These are phyloP conservation scores for Acinonyx jubatus DNA, from an alignment of 2,113 vertebrate genomes.

Conservation along the genomic window DNA sequence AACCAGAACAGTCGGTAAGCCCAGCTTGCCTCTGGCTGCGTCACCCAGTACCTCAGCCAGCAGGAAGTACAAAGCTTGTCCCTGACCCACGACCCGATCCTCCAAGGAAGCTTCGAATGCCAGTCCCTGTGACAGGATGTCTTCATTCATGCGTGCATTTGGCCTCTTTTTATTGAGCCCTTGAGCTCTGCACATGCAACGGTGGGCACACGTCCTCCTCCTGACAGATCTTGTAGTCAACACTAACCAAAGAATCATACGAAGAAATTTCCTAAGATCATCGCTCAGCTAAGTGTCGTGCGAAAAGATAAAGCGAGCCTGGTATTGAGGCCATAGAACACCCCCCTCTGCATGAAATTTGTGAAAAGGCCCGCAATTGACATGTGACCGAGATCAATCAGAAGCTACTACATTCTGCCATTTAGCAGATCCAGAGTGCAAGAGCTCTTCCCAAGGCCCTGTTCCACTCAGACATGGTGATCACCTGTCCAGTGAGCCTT, in stretches of 20 bases:
- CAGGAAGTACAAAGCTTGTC: neutral
- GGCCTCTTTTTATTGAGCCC: neutral
- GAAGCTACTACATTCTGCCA: neutral
- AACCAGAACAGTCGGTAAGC: neutral
- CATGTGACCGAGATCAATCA: neutral
- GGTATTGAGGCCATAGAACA: neutral
- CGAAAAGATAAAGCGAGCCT: neutral
- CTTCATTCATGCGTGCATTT: neutral
- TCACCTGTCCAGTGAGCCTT: neutral
- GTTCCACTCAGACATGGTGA: neutral
- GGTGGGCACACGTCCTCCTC: neutral
- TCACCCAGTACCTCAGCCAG: neutral
- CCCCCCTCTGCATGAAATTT: neutral
- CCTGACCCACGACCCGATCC: accelerated
- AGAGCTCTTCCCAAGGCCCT: neutral
- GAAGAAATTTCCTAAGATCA: neutral
- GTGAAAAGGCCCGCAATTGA: neutral
- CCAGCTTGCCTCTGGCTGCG: neutral
- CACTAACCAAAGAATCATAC: neutral
- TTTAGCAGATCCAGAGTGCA: neutral
- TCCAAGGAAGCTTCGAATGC: neutral
- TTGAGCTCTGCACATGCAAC: neutral
- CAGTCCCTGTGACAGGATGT: neutral
- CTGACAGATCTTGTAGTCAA: neutral
- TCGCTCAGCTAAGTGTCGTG: neutral